Percentiles rank a stretch among this genome's conserved stretches.
Evolutionary conservation across 2,888 invertebrate genomes (phyloP).

Genomic region (Mythimna vitellina): DNA sequence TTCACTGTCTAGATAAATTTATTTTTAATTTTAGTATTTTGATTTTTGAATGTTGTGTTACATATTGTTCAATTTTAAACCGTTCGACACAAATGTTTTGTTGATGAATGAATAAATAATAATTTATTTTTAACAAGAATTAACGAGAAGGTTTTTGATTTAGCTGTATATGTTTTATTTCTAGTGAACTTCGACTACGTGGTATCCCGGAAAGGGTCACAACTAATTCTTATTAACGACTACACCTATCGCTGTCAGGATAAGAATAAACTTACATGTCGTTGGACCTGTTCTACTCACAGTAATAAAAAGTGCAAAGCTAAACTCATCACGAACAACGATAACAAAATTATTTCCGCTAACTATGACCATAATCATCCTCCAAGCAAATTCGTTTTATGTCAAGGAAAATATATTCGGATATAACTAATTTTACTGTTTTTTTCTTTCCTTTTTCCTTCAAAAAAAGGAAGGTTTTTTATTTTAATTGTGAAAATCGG

Average conservation of each 20-base stretch:
- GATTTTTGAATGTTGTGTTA: too few species aligned
- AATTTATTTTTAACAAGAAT: too few species aligned
- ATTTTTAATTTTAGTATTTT: too few species aligned
- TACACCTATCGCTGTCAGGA: conserved; percentile 33
- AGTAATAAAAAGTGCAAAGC: conserved; percentile 46
- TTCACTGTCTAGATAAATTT: too few species aligned
- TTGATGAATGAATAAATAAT: too few species aligned
- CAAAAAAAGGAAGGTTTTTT: too few species aligned
- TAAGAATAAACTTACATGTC: not conserved
- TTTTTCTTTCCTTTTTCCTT: too few species aligned
- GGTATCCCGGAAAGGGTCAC: not conserved
- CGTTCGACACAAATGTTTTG: too few species aligned
- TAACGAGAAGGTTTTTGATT: too few species aligned
- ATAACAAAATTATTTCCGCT: conserved; percentile 2
- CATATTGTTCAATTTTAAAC: too few species aligned
- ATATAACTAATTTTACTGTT: not conserved
- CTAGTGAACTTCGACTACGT: conserved; percentile 15
- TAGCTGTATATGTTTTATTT: not conserved
- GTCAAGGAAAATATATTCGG: not conserved
- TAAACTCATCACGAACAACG: conserved; percentile 1
- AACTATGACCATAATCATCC: conserved; percentile 38
- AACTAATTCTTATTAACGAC: conserved; percentile 48
- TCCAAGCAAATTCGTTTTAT: conserved; percentile 5
- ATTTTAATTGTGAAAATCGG: too few species aligned
- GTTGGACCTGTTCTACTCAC: conserved; percentile 58